Evolutionary conservation across 2,113 vertebrate species (phyloP).

Genomic region (Puffinus mauretanicus): DNA sequence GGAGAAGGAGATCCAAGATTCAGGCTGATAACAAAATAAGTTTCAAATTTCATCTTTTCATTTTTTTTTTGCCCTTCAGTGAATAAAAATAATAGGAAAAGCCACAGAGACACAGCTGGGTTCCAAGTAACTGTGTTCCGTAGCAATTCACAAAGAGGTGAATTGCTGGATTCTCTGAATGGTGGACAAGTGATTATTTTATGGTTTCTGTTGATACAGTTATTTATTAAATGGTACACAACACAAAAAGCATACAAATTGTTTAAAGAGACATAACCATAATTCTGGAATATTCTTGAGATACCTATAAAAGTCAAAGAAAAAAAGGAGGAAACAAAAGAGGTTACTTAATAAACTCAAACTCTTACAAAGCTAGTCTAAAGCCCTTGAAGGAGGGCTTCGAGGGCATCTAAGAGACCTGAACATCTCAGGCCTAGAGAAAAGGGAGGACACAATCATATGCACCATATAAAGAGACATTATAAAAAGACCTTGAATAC

Average conservation of each 20-base stretch:
- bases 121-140: not conserved
- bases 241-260: not conserved
- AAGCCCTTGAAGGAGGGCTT: not conserved
- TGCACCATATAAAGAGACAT: not conserved
- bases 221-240: not conserved
- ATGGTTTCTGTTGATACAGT: not conserved
- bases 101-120: not conserved
- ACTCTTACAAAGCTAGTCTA: not conserved
- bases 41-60: not conserved
- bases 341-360: not conserved
- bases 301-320: not conserved
- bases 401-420: not conserved
- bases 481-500: not conserved
- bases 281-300: not conserved
- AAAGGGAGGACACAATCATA: not conserved
- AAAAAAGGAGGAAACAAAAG: not conserved
- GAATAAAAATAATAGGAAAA: not conserved
- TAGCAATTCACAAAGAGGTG: not conserved
- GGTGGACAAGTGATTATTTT: not conserved
- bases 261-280: not conserved
- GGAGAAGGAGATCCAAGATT: not conserved
- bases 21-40: not conserved
- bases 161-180: not conserved
- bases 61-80: not conserved
- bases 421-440: not conserved